Evolutionary conservation across 1,140 invertebrate species (phyloP).

Genomic region (Bombyx mandarina): DNA sequence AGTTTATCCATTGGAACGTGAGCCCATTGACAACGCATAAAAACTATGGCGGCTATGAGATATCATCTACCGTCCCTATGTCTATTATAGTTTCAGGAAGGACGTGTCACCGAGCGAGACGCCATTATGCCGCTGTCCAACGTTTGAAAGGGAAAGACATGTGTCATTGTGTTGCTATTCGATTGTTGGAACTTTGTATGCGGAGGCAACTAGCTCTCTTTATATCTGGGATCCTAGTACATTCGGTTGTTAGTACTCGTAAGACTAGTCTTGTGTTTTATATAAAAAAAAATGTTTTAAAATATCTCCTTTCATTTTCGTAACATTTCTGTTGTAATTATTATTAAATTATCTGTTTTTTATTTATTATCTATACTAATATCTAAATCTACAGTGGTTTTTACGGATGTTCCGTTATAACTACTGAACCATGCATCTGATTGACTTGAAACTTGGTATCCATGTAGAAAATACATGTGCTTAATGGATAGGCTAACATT

Average conservation of each 20-base stretch:
- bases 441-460: too few species aligned
- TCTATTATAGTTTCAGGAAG: conserved; percentile 40
- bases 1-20: conserved; percentile 24
- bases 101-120: conserved; percentile 49
- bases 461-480: too few species aligned
- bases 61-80: conserved; percentile 30
- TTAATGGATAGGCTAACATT: too few species aligned
- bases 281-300: background rate
- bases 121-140: conserved; percentile 41
- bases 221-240: conserved; percentile 28
- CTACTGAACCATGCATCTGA: too few species aligned
- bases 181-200: conserved; percentile 54
- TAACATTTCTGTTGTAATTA: too few species aligned
- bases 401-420: too few species aligned
- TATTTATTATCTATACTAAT: too few species aligned
- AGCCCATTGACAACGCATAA: conserved; percentile 22
- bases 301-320: too few species aligned
- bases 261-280: conserved; percentile 6
- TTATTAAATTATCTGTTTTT: too few species aligned
- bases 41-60: conserved; percentile 30
- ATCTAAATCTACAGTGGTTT: too few species aligned
- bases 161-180: conserved; percentile 49
- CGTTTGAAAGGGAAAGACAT: conserved; percentile 49
- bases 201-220: conserved; percentile 41
- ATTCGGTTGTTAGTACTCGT: conserved; percentile 12